These are phyloP conservation scores for Hylyphantes graminicola DNA, from an alignment of 1,140 invertebrate species.

Conservation along the genomic window DNA sequence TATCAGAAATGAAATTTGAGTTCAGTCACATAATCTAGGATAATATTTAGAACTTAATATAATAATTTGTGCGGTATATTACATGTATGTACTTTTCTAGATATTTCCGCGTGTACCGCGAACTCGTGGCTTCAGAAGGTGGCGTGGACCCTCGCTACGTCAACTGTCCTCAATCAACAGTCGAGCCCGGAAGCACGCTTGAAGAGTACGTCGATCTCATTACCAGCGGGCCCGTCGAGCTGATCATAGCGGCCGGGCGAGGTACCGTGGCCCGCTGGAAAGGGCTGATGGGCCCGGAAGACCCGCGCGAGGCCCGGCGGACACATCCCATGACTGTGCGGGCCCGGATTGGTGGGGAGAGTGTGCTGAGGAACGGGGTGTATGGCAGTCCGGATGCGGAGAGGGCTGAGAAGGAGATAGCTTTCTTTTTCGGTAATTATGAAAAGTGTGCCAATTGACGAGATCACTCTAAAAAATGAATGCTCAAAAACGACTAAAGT, in stretches of 20 bases:
- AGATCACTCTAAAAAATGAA: neutral
- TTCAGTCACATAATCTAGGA: too few species aligned
- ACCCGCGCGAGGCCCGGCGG: slow-evolving; percentile 22
- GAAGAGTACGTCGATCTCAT: slow-evolving; percentile 53
- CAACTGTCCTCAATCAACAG: too few species aligned
- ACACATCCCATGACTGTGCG: neutral
- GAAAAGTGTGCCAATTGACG: too few species aligned
- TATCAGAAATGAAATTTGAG: too few species aligned
- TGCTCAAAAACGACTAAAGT: too few species aligned
- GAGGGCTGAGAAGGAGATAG: slow-evolving; percentile 31
- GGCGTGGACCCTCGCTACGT: too few species aligned
- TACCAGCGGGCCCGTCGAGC: slow-evolving; percentile 37
- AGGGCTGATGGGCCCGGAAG: slow-evolving; percentile 19
- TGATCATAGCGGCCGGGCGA: slow-evolving; percentile 23
- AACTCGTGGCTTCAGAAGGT: too few species aligned
- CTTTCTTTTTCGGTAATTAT: neutral
- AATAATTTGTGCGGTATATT: too few species aligned
- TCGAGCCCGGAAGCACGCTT: too few species aligned
- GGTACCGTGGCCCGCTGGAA: neutral
- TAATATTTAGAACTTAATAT: too few species aligned
- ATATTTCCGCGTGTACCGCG: too few species aligned
- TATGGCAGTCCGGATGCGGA: neutral
- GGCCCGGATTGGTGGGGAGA: slow-evolving; percentile 38
- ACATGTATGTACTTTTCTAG: too few species aligned
- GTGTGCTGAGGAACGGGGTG: slow-evolving; percentile 22